A percentile compares a stretch with the other conserved stretches of the same genome.
Evolutionary conservation across 2,113 vertebrate genomes (phyloP).

Genomic region (Cynopterus brachyotis): DNA sequence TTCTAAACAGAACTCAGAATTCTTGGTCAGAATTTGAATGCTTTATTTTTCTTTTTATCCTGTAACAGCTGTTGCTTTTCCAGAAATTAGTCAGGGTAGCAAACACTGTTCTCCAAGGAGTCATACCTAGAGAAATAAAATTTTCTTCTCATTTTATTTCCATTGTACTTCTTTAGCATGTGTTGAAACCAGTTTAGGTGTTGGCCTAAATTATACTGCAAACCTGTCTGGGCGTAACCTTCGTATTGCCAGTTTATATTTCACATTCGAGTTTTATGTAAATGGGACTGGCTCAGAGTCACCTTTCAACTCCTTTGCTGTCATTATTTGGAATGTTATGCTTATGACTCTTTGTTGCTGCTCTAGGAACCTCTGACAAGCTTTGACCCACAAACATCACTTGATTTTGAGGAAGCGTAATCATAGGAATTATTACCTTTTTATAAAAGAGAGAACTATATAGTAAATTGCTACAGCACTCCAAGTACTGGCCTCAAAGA

Average conservation of each 20-base stretch:
- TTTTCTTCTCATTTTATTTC: neutral
- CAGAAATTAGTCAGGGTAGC: neutral
- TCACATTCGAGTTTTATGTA: neutral
- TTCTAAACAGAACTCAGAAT: conserved; percentile 28
- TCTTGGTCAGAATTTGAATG: conserved; percentile 38
- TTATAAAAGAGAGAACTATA: neutral
- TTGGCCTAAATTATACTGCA: neutral
- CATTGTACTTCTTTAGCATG: neutral
- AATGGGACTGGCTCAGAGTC: neutral
- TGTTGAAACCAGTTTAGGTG: neutral
- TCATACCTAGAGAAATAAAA: neutral
- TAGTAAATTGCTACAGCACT: neutral
- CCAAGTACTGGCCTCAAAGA: neutral
- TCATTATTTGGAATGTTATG: neutral
- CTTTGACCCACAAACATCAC: neutral
- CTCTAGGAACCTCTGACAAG: neutral
- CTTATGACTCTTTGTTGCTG: neutral
- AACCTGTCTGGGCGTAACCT: neutral
- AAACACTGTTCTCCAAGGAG: neutral
- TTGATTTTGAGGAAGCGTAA: neutral
- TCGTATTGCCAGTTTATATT: neutral
- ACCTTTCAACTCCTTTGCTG: neutral
- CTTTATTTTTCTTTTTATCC: neutral
- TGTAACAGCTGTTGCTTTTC: neutral
- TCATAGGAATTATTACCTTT: neutral